Evolutionary conservation across 2,888 invertebrate species (phyloP).

Genomic region (Aleiodes leptofemur): DNA sequence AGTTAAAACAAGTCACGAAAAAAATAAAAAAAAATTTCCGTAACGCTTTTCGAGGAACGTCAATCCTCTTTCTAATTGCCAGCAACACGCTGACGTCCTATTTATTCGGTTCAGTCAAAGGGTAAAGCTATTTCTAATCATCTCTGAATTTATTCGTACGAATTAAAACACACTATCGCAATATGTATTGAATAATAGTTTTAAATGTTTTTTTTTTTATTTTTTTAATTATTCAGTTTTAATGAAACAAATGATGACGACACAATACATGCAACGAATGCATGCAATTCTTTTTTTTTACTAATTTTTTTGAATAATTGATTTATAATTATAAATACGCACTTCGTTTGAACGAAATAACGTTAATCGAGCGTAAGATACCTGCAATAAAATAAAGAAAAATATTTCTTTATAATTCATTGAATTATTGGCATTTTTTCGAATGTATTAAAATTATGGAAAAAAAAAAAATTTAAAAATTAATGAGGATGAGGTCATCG

Average conservation of each 20-base stretch:
- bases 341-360: conserved; percentile 47
- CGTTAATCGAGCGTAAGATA: conserved; percentile 46
- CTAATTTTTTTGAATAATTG: conserved; percentile 9
- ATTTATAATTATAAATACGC: conserved; percentile 42
- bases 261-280: conserved; percentile 3
- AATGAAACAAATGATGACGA: neutral
- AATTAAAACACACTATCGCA: conserved; percentile 29
- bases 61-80: conserved; percentile 38
- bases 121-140: conserved; percentile 47
- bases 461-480: conserved; percentile 15
- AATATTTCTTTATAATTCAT: conserved; percentile 10
- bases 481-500: conserved; percentile 48
- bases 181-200: conserved; percentile 28
- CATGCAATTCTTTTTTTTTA: conserved; percentile 10
- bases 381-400: conserved; percentile 42
- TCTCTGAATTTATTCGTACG: conserved; percentile 25
- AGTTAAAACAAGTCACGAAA: neutral
- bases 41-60: conserved; percentile 18
- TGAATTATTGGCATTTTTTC: neutral
- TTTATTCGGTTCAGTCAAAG: conserved; percentile 44
- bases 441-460: neutral
- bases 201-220: conserved; percentile 3
- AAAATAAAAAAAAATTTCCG: neutral
- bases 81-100: conserved; percentile 37
- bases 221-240: conserved; percentile 1